Evolutionary conservation across 2,888 invertebrate species (phyloP).

Genomic region (Agelastica alni): DNA sequence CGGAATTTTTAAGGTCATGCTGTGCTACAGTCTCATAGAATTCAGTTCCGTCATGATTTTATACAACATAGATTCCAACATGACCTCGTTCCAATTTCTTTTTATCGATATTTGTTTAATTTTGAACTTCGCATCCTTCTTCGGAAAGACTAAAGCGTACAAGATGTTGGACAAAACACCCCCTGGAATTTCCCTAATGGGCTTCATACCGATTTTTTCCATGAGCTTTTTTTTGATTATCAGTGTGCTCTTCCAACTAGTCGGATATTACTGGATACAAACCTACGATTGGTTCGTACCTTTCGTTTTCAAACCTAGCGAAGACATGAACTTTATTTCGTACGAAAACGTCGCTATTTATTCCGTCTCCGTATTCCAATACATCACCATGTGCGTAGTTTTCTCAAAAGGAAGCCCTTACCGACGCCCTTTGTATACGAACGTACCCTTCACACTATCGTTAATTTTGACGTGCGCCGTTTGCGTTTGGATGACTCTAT

Average conservation of each 20-base stretch:
- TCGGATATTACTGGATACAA: conserved; percentile 59
- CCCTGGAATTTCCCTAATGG: conserved; percentile 62
- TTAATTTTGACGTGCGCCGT: conserved; percentile 58
- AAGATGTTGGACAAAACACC: conserved; percentile 57
- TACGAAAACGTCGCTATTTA: conserved; percentile 69
- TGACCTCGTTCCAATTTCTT: conserved; percentile 67
- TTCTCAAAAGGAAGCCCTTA: conserved; percentile 72
- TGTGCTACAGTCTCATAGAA: conserved; percentile 90
- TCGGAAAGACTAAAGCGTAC: conserved; percentile 65
- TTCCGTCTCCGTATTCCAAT: conserved; percentile 67
- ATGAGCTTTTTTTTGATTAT: conserved; percentile 60
- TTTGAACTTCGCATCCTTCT: conserved; percentile 66
- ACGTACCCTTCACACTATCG: conserved; percentile 59
- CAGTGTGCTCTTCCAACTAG: conserved; percentile 58
- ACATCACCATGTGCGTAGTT: conserved; percentile 65
- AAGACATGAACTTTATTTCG: conserved; percentile 48
- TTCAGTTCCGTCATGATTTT: conserved; percentile 88
- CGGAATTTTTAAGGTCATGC: conserved; percentile 98
- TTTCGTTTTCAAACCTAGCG: conserved; percentile 51
- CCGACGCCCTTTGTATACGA: conserved; percentile 65
- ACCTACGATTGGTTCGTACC: conserved; percentile 62
- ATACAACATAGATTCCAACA: conserved; percentile 69
- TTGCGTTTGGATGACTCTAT: conserved; percentile 60
- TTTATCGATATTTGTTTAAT: conserved; percentile 69
- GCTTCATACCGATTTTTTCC: conserved; percentile 60